Evolutionary conservation across 2,888 invertebrate genomes (phyloP), one percentile per base, ranked within the genome.

Genomic region (Tortricodes alternella): DNA sequence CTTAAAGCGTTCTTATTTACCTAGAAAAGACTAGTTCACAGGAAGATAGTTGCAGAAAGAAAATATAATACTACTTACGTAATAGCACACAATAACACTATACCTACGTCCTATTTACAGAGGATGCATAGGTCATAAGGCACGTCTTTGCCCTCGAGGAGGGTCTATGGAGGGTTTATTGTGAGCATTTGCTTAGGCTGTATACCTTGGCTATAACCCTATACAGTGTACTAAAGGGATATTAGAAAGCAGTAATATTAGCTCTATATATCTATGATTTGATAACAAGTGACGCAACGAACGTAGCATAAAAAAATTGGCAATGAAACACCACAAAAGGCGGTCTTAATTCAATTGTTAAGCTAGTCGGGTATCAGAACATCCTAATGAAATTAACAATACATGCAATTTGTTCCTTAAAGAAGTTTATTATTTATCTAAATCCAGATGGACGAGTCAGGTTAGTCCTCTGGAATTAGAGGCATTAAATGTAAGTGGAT

Each of bases 71-170:
- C 46, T 24, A 29, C 18, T 15, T 24, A 41, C 41, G 18, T 41
- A 46, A 41, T 41, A 41, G 48, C 24, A 41, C 34, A 53, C 19
- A 41, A 15, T 55, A 11, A 41, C 23, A 15, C 19, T 41, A 35
- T 24, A 34, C 13, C 8, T 39, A 38, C 7, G 4, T 23, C 6
- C 13, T 32, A 32, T 18, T 18, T n/a, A 9, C 9, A 18, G 21
- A n/a, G 24, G 4, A 29, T 41, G 34, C 32, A 11, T 48, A 16
- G 21, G 11, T 21, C 37, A 16, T 16, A 27, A 21, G 27, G 49
- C 44, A 50, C 37, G 56, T 38, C 35, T 56, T 56, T 50, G 43
- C 29, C 13, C 15, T n/a, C 39, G 32, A 35, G 16, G 27, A 21
- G 24, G 18, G 27, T 27, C 23, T 21, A 23, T 8, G 49, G 38